These are phyloP conservation scores for Ecdyonurus torrentis DNA, from an alignment of 2,888 invertebrate genomes.

Conservation along the genomic window DNA sequence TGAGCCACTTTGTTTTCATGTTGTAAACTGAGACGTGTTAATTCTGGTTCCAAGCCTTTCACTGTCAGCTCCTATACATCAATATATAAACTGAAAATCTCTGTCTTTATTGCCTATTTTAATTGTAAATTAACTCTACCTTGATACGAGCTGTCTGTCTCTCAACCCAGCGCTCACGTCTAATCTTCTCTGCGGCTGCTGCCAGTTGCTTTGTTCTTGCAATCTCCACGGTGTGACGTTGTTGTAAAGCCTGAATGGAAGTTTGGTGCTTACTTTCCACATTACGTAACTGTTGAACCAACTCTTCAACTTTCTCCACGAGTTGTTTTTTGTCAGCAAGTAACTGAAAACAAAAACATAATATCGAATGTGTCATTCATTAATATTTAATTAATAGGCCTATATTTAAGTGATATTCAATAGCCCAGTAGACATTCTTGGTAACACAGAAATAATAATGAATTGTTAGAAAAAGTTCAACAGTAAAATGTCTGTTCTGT, in stretches of 20 bases:
- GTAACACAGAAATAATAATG: no score
- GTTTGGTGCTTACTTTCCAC: slow-evolving; percentile 46
- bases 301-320: slow-evolving; percentile 52
- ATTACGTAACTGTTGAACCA: slow-evolving; percentile 46
- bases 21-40: slow-evolving; percentile 57
- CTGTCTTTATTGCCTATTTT: no score
- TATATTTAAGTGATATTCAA: no score
- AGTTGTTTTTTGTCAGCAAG: slow-evolving; percentile 62
- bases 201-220: slow-evolving; percentile 59
- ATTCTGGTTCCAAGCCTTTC: slow-evolving; percentile 71
- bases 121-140: slow-evolving; percentile 29
- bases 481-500: no score
- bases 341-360: slow-evolving; percentile 30
- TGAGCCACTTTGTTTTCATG: slow-evolving; percentile 53
- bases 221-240: slow-evolving; percentile 57
- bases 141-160: slow-evolving; percentile 74
- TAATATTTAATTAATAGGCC: no score
- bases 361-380: no score
- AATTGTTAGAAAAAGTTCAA: no score
- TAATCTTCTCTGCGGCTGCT: slow-evolving; percentile 55
- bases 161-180: slow-evolving; percentile 63
- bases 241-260: slow-evolving; percentile 49
- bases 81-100: not conserved
- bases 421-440: no score
- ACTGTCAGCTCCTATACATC: slow-evolving; percentile 54